Evolutionary conservation across 2,797 vertebrate genomes (phyloP).

Genomic region (Champsocephalus esox): DNA sequence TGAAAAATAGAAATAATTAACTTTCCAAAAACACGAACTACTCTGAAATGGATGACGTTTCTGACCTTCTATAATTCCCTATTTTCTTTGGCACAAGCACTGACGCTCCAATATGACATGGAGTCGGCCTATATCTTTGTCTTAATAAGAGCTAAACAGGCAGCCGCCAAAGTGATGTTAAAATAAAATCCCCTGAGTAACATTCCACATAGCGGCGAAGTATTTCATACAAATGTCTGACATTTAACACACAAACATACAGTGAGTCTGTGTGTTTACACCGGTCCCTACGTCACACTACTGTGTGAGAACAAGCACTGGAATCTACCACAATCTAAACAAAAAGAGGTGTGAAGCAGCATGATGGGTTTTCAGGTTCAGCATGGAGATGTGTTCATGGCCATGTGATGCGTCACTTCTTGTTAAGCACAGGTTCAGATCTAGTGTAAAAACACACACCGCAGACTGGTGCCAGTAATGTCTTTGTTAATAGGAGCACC

Average conservation of each 20-base stretch:
- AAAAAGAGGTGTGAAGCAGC: constrained; percentile 14
- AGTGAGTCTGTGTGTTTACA: constrained; percentile 36
- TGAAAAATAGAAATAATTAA: constrained; percentile 1
- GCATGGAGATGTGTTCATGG: constrained; percentile 8
- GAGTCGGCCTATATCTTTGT: constrained; percentile 43
- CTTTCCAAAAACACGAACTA: constrained; percentile 20
- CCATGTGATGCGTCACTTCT: constrained; percentile 27
- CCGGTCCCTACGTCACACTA: constrained; percentile 26
- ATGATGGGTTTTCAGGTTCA: constrained; percentile 22
- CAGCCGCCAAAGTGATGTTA: constrained; percentile 19
- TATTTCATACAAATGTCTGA: constrained; percentile 64
- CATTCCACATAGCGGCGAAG: constrained; percentile 56
- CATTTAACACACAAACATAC: constrained; percentile 54
- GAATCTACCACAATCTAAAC: constrained; percentile 40
- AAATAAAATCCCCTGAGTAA: constrained; percentile 48
- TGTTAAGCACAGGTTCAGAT: constrained; percentile 51
- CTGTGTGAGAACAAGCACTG: constrained; percentile 48
- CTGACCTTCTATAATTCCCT: constrained; percentile 35
- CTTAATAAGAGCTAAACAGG: constrained; percentile 38
- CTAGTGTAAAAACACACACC: constrained; percentile 52
- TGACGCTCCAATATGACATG: constrained; percentile 15
- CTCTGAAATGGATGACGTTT: constrained; percentile 6
- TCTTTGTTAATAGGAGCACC: constrained; percentile 71
- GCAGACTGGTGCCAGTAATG: constrained; percentile 42
- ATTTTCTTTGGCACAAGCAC: constrained; percentile 57